Conservation (phyloP, 2,797 vertebrate species). For the Scleropages formosus region DNA sequence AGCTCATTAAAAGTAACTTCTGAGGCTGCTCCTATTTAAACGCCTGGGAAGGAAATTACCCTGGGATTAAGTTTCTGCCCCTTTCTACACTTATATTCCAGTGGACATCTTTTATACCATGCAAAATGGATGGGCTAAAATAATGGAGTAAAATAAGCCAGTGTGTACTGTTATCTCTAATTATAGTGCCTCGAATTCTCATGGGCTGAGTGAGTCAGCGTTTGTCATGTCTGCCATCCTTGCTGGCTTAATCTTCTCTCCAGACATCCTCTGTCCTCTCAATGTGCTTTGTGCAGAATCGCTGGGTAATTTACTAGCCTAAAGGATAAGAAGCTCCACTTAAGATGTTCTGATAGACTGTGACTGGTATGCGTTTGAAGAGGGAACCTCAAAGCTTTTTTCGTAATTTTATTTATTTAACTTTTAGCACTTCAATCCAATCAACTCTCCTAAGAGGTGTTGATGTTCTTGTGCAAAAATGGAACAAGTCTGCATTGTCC, state of each 20-base stretch:
- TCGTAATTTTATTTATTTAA: constrained; percentile 37
- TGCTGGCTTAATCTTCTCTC: constrained; percentile 48
- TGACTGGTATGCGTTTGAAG: constrained; percentile 29
- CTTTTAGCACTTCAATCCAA: constrained; percentile 8
- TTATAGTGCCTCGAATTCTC: constrained; percentile 41
- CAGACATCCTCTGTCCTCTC: constrained; percentile 39
- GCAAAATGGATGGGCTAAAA: neutral
- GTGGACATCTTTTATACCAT: constrained; percentile 14
- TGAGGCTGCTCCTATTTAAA: neutral
- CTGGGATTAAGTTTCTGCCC: constrained; percentile 19
- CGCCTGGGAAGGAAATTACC: neutral
- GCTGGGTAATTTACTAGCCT: constrained; percentile 42
- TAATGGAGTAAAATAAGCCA: neutral
- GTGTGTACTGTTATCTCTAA: constrained; percentile 35
- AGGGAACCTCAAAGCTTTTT: constrained; percentile 19
- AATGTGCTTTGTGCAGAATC: constrained; percentile 33
- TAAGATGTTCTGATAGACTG: constrained; percentile 35
- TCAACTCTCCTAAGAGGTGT: constrained; percentile 5
- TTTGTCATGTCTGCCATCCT: constrained; percentile 51
- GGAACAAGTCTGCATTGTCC: neutral
- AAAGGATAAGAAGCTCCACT: constrained; percentile 41
- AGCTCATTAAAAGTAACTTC: constrained; percentile 25
- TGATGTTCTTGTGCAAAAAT: constrained; percentile 15
- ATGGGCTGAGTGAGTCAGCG: constrained; percentile 44
- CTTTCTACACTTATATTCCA: neutral